These are phyloP conservation scores for Drepana falcataria DNA, from an alignment of 2,888 invertebrate genomes.

Conservation along the genomic window DNA sequence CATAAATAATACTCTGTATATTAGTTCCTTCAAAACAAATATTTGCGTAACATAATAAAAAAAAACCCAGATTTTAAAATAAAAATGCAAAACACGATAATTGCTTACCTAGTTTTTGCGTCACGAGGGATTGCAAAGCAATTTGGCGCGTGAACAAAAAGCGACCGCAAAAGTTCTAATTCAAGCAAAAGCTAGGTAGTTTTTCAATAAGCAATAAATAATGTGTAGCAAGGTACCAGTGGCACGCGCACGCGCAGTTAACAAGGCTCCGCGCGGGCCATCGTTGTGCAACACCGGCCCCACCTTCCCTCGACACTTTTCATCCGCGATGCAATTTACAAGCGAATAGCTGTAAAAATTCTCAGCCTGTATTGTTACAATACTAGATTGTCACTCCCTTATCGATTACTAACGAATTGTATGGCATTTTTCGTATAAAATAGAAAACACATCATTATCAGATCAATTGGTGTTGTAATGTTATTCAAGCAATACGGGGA, in stretches of 20 bases:
- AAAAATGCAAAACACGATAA: neutral
- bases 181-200: slow-evolving; percentile 56
- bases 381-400: too few species aligned
- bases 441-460: too few species aligned
- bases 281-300: slow-evolving; percentile 72
- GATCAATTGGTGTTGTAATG: too few species aligned
- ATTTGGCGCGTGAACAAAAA: slow-evolving; percentile 20
- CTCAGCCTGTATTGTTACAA: too few species aligned
- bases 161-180: slow-evolving; percentile 50
- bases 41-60: too few species aligned
- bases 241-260: slow-evolving; percentile 70
- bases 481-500: too few species aligned
- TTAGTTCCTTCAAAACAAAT: too few species aligned
- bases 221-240: slow-evolving; percentile 66
- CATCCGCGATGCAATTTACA: slow-evolving; percentile 23
- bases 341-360: slow-evolving; percentile 12
- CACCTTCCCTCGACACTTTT: slow-evolving; percentile 62
- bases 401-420: too few species aligned
- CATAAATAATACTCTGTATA: too few species aligned
- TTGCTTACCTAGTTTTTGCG: slow-evolving; percentile 13
- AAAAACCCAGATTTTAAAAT: neutral
- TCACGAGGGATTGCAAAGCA: slow-evolving; percentile 16
- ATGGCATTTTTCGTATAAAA: too few species aligned
- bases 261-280: slow-evolving; percentile 60
- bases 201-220: slow-evolving; percentile 79